Base-by-base conservation (phyloP, 2,797 vertebrate species). In the Gallirallus australis region DNA sequence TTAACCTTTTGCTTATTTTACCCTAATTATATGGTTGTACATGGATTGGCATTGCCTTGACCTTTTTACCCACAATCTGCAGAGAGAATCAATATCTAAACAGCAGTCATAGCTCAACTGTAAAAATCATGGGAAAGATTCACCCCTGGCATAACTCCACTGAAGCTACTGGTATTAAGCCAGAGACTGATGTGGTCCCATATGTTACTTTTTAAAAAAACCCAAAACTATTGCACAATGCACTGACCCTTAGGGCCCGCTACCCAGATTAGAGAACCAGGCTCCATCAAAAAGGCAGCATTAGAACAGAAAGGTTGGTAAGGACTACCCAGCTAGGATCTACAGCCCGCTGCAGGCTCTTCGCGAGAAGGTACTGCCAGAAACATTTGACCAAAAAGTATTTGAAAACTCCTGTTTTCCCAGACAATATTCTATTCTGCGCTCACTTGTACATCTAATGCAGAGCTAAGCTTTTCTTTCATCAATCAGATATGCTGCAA, bases 111-210 rank as follows among this genome's bases (percentile, higher is more conserved):
- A 83, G 72, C 35, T 86, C 65, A 54, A 25, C 39, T 65, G 63
- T 48, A 66, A 94, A 95, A 95, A 91, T 76, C 91, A 93, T 48
- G 54, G 70, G 92, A 90, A 95, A 94, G 82, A 86, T 86, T 92
- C 76, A 83, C n/a, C 42, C 24, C 53, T 86, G 35, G 65, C 76
- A 42, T 56, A 95, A 91, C 54, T 81, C 84, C 76, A 93, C 31
- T 59, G 50, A 71, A 93, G 63, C 33, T 64, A 30, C 15, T 68
- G 88, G 87, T 70, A 82, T 65, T 63, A 94, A 93, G 54, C 65
- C 84, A 86, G 76, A 61, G 50, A 79, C 53, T 69, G 64, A 82
- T 90, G 28, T 40, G 52, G 30, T 65, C 75, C 86, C 71, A 79
- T 54, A 84, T 5, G 0, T 70, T 91, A 76, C n/a, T 47, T 53